Base-by-base conservation (phyloP, 2,113 vertebrate species). In the Apus apus region DNA sequence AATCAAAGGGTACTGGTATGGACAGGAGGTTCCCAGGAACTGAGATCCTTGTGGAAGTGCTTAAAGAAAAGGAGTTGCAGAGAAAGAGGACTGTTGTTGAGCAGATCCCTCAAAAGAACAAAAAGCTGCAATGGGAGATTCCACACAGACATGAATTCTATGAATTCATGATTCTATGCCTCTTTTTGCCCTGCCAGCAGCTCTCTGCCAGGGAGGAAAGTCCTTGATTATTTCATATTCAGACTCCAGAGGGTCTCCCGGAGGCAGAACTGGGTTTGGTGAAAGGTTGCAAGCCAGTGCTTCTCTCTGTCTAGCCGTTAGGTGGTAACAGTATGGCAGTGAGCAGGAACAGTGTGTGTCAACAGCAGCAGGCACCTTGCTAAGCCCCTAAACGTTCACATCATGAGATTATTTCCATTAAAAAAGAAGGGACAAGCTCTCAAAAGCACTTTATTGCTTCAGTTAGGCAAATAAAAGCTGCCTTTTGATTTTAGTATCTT, bases 1-100 rank as follows among this genome's bases (percentile, higher is more conserved):
- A 78, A 73, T 40, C 21, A 0, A 0, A 53, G 18, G 11, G 40
- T 51, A 82, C 4, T 3, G 8, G 12, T n/a, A 74, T 1, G 0
- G n/a, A 56, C 30, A 51, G 50, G 10, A 67, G 23, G 13, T 48
- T 57, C 36, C 21, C 40, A 81, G 45, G 50, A 73, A 84, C 7
- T 17, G 36, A 90, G 45, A 29, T 46, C 34, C 34, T 68, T 45
- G 15, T 51, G 11, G 25, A 90, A 90, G 18, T 23, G 14, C 54
- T 65, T 36, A 56, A 90, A 77, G 46, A 77, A 48, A 27, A 61
- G 29, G 32, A 81, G 15, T 3, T 51, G 34, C 3, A 9, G 27
- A 81, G 27, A 34, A 72, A 32, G 64, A 72, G 20, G 45, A 51
- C 40, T 40, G 40, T 40, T 40, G 40, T 40, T 40, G 40, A 13